These are phyloP conservation scores for Ciconia stormi DNA, from an alignment of 2,113 vertebrate species.

Conservation along the genomic window DNA sequence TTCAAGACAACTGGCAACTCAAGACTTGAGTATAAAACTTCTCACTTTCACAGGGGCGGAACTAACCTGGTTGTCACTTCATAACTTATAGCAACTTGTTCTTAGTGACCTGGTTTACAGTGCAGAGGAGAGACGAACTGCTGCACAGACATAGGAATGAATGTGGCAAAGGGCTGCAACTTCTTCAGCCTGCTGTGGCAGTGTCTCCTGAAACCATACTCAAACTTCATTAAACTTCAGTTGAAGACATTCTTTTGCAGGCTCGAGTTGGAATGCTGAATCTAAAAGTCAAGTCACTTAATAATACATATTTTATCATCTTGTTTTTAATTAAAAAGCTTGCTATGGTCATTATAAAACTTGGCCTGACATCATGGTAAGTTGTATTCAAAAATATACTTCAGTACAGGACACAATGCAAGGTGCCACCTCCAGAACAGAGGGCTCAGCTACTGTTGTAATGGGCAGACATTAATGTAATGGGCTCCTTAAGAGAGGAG, in stretches of 20 bases:
- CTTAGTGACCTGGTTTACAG: neutral
- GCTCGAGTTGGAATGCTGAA: neutral
- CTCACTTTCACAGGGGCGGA: neutral
- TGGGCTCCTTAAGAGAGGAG: neutral
- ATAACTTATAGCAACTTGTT: neutral
- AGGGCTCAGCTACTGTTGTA: neutral
- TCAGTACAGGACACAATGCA: neutral
- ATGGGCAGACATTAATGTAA: neutral
- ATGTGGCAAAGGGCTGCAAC: neutral
- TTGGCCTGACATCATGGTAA: neutral
- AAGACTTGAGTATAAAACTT: neutral
- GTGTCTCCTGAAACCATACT: neutral
- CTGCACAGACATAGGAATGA: neutral
- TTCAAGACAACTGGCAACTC: neutral
- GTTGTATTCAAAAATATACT: neutral
- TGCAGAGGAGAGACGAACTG: neutral
- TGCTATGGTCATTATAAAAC: neutral
- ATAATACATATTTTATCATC: neutral
- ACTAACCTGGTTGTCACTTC: neutral
- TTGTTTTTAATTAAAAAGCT: neutral
- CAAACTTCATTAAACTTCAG: neutral
- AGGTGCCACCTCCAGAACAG: neutral
- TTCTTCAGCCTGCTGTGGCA: neutral
- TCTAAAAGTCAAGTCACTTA: neutral
- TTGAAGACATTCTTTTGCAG: neutral